phyloP scores from a whole-genome alignment of 2,888 invertebrate species.

The Halocaridina rubra region DNA sequence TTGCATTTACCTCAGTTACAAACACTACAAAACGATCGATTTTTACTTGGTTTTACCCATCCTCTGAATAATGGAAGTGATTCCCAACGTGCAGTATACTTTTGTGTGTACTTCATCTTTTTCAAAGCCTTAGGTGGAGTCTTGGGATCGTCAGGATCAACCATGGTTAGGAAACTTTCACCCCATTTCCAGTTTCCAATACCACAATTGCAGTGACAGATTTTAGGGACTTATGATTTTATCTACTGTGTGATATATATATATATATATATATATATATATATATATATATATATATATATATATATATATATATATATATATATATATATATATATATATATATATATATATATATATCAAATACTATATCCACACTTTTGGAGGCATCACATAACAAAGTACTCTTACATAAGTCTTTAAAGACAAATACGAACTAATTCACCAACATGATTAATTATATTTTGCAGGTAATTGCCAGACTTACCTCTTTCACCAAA shows the following conservation, averaged over 20 bases:
- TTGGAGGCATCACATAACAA: background rate
- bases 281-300: background rate
- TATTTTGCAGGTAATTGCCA: too few relatives aligned
- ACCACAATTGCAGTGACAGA: too few relatives aligned
- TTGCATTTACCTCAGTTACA: conserved; percentile 31
- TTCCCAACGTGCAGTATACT: conserved; percentile 12
- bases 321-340: background rate
- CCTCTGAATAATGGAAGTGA: conserved; percentile 20
- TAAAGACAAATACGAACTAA: too few relatives aligned
- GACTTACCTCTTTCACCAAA: too few relatives aligned
- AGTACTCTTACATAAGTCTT: too few relatives aligned
- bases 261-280: background rate
- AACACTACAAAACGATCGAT: conserved; percentile 27
- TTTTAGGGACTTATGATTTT: too few relatives aligned
- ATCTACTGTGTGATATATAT: too few relatives aligned
- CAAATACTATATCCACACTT: background rate
- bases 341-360: background rate
- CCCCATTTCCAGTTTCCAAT: too few relatives aligned
- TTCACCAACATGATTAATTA: too few relatives aligned
- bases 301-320: background rate
- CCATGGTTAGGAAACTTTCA: background rate
- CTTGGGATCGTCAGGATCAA: background rate
- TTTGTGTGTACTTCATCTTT: conserved; percentile 1
- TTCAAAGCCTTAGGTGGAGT: background rate
- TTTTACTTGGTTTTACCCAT: conserved; percentile 32